These are phyloP conservation scores for Nomada ferruginata DNA, from an alignment of 2,888 invertebrate species.

Conservation along the genomic window DNA sequence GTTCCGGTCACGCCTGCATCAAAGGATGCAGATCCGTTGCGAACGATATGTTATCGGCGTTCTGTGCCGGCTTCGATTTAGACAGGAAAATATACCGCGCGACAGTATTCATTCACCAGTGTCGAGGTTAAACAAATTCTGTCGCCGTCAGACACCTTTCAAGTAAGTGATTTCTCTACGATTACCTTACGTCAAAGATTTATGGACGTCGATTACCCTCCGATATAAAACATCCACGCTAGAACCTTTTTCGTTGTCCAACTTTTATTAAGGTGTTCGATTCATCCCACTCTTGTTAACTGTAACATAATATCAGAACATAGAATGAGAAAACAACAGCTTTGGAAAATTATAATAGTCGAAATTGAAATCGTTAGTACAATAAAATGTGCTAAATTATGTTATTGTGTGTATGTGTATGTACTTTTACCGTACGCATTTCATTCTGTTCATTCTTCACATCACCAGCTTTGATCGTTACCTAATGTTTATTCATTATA, in stretches of 20 bases:
- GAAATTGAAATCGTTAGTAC: no score
- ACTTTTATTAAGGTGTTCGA: background rate
- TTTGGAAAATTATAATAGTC: no score
- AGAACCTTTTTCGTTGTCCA: background rate
- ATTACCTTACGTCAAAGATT: slow-evolving; percentile 5
- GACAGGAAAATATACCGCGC: slow-evolving; percentile 1
- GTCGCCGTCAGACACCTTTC: slow-evolving; percentile 2
- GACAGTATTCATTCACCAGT: slow-evolving; percentile 20
- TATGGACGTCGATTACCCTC: background rate
- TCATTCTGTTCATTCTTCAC: slow-evolving; percentile 2
- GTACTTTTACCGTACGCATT: background rate
- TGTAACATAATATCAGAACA: background rate
- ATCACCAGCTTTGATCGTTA: background rate
- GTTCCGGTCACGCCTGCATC: slow-evolving; percentile 29
- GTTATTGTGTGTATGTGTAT: background rate
- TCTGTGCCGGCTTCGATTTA: slow-evolving; percentile 48
- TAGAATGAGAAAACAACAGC: no score
- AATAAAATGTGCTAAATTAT: background rate
- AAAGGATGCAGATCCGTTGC: slow-evolving; percentile 50
- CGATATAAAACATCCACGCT: background rate
- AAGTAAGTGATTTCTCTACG: slow-evolving; percentile 39
- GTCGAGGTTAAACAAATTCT: slow-evolving; percentile 12
- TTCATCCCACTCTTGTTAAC: background rate
- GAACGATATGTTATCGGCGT: slow-evolving; percentile 51
- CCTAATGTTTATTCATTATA: slow-evolving; percentile 24